A percentile compares a stretch with the other conserved stretches of the same genome.
phyloP scores from a whole-genome alignment of 2,113 vertebrate species.

The Dermatemys mawii region DNA sequence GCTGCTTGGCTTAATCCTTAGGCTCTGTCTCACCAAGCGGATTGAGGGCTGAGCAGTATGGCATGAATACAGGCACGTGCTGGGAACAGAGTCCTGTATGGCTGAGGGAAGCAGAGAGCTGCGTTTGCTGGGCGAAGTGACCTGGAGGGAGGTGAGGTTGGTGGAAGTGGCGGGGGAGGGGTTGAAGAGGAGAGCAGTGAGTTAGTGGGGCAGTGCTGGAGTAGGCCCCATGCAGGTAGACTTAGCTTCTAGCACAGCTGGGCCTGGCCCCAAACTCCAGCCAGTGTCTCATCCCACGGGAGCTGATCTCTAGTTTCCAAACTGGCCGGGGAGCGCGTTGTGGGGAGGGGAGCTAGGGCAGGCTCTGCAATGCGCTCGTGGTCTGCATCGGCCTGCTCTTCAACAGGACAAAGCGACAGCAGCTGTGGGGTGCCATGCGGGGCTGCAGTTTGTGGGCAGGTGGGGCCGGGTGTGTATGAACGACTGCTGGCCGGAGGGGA shows the following conservation, averaged over 20 bases:
- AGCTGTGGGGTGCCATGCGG: neutral
- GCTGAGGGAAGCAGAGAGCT: neutral
- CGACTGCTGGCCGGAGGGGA: neutral
- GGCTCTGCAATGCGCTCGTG: neutral
- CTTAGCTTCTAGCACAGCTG: neutral
- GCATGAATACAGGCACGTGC: neutral
- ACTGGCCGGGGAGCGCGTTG: neutral
- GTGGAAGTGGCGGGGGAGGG: neutral
- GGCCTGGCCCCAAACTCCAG: neutral
- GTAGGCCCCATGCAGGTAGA: neutral
- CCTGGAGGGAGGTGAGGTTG: neutral
- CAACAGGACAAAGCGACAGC: neutral
- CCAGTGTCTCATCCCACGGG: neutral
- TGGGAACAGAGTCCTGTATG: neutral
- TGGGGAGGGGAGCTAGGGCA: neutral
- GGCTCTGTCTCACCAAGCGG: neutral
- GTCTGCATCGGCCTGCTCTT: neutral
- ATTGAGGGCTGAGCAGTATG: neutral
- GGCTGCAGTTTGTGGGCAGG: neutral
- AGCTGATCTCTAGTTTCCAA: neutral
- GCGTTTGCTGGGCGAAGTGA: neutral
- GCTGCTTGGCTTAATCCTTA: neutral
- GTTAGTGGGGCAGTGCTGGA: neutral
- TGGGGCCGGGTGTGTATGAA: neutral
- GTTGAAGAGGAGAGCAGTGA: neutral